Evolutionary conservation across 2,113 vertebrate species (phyloP).

Genomic region (Zosterops borbonicus): DNA sequence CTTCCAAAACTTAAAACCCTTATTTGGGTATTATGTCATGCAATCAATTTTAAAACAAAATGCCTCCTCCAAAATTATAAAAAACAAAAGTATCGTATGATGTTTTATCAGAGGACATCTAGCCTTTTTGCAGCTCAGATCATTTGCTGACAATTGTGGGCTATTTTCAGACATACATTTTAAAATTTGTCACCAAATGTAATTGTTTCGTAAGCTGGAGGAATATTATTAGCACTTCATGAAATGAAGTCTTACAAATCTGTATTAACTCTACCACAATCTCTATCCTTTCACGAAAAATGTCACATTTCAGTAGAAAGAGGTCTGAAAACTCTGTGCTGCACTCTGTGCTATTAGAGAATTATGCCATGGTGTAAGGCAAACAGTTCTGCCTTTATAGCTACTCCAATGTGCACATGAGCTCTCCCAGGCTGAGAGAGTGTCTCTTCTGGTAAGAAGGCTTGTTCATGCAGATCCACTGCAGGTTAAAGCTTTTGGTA

Average conservation of each 20-base stretch:
- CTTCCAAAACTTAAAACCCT: background rate
- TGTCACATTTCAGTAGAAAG: background rate
- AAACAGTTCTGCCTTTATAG: background rate
- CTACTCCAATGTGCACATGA: background rate
- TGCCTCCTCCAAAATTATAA: background rate
- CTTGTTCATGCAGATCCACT: background rate
- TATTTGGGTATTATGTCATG: background rate
- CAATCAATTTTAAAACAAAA: background rate
- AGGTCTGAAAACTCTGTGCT: background rate
- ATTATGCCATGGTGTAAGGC: background rate
- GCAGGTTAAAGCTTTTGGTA: background rate
- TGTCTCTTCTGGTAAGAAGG: background rate
- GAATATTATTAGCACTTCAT: background rate
- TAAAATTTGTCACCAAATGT: background rate
- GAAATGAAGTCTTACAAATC: background rate
- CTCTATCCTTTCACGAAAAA: background rate
- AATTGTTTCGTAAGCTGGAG: background rate
- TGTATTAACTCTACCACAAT: background rate
- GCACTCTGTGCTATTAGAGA: background rate
- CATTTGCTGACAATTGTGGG: background rate
- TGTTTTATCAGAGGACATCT: background rate
- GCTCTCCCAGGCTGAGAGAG: background rate
- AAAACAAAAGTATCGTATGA: background rate
- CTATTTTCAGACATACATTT: background rate
- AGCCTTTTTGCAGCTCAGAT: background rate